A percentile compares a stretch with the other conserved stretches of the same genome.
These are phyloP conservation scores for Prionailurus viverrinus DNA, from an alignment of 2,113 vertebrate species.

Conservation along the genomic window DNA sequence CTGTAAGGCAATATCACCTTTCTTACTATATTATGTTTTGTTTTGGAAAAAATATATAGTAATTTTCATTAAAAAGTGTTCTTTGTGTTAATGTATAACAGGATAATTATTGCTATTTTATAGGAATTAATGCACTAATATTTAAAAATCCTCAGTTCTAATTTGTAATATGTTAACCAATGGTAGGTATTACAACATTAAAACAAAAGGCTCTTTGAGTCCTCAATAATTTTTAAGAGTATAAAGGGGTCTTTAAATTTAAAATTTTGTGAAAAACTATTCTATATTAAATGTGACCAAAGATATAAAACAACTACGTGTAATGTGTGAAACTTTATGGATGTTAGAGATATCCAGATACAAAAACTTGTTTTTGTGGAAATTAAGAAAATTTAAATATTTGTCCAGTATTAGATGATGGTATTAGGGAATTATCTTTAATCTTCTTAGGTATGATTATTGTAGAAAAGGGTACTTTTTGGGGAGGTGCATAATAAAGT, in stretches of 20 bases:
- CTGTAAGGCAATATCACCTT: not conserved
- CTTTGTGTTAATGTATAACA: not conserved
- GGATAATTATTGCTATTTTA: too few species aligned
- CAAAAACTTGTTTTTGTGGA: not conserved
- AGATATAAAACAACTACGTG: too few species aligned
- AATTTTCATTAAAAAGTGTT: not conserved
- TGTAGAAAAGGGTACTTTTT: not conserved
- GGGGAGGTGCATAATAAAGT: not conserved
- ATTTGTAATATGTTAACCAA: not conserved
- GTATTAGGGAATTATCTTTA: not conserved
- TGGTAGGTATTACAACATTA: not conserved
- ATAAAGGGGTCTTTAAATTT: not conserved
- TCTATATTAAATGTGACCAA: not conserved
- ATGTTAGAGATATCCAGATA: not conserved
- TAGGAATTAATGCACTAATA: not conserved
- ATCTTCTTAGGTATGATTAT: not conserved
- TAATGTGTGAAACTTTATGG: not conserved
- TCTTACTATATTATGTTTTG: not conserved
- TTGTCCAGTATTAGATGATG: not conserved
- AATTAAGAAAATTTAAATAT: not conserved
- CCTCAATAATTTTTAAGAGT: not conserved
- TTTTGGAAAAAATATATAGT: not conserved
- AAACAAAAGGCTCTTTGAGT: not conserved
- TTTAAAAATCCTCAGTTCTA: not conserved
- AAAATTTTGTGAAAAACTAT: not conserved